Evolutionary conservation across 2,888 invertebrate species (phyloP).

Genomic region (Phragmatobia fuliginosa): DNA sequence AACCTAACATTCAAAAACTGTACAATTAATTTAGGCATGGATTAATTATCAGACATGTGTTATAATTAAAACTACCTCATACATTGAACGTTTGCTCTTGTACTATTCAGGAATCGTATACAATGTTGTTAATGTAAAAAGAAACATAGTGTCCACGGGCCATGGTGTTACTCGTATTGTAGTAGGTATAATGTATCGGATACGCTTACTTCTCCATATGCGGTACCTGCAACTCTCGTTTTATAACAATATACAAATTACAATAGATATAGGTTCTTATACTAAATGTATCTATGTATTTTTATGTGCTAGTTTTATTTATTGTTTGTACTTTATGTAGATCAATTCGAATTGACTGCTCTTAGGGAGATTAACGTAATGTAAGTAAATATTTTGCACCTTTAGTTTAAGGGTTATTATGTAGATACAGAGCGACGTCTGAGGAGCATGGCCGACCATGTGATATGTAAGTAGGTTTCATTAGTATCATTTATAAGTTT

Average conservation of each 20-base stretch:
- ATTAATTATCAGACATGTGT: no score
- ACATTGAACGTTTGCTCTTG: not conserved
- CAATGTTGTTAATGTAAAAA: not conserved
- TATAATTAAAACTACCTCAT: not conserved
- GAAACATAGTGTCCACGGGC: slow-evolving; percentile 23
- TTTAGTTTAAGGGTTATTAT: slow-evolving; percentile 70
- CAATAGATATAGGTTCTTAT: slow-evolving; percentile 71
- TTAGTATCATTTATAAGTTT: slow-evolving; percentile 52
- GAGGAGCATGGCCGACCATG: slow-evolving; percentile 44
- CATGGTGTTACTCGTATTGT: slow-evolving; percentile 32
- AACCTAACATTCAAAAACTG: not conserved
- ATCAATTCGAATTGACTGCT: slow-evolving; percentile 81
- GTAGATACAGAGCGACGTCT: slow-evolving; percentile 48
- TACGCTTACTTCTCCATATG: slow-evolving; percentile 80
- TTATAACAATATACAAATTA: slow-evolving; percentile 78
- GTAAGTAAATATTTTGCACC: slow-evolving; percentile 76
- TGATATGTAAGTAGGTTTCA: slow-evolving; percentile 49
- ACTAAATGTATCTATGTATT: slow-evolving; percentile 69
- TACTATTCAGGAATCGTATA: not conserved
- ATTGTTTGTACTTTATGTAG: slow-evolving; percentile 78
- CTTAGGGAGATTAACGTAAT: slow-evolving; percentile 79
- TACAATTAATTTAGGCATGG: not conserved
- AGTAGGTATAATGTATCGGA: slow-evolving; percentile 61
- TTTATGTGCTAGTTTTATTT: slow-evolving; percentile 75
- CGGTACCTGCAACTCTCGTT: slow-evolving; percentile 79